Percentiles rank a stretch among this genome's conserved stretches.
Conservation (phyloP, 2,797 vertebrate species). For the Gallinago solitaria region DNA sequence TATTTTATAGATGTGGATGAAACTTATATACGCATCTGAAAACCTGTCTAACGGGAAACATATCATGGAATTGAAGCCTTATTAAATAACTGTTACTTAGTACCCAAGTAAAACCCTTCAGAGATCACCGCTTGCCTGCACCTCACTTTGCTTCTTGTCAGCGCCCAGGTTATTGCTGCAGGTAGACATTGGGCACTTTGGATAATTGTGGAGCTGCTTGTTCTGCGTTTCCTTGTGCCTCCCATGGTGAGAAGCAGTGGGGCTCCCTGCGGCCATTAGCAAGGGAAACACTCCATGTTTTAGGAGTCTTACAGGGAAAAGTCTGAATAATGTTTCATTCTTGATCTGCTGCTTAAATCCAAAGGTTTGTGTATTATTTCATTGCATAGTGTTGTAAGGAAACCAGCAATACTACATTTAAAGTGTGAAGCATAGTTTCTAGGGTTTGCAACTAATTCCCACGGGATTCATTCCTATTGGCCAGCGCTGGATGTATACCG, state of each 20-base stretch:
- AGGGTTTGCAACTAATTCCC: slow-evolving; percentile 27
- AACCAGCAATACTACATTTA: not conserved
- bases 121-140: not conserved
- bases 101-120: not conserved
- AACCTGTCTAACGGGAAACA: not conserved
- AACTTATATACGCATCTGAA: not conserved
- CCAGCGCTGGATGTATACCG: not conserved
- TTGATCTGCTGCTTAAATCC: not conserved
- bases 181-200: fast-evolving
- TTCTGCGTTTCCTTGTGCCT: not conserved
- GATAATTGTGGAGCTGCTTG: not conserved
- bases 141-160: not conserved
- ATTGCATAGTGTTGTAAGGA: not conserved
- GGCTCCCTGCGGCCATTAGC: not conserved
- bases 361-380: not conserved
- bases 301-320: not conserved
- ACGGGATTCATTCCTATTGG: not conserved
- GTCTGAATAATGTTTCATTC: not conserved
- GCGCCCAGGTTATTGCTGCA: not conserved
- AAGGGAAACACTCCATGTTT: not conserved
- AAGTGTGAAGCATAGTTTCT: not conserved
- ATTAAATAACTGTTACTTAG: not conserved
- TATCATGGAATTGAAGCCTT: not conserved
- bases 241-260: not conserved
- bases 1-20: not conserved